phyloP scores from a whole-genome alignment of 2,888 invertebrate genomes.

The Halocaridina rubra region DNA sequence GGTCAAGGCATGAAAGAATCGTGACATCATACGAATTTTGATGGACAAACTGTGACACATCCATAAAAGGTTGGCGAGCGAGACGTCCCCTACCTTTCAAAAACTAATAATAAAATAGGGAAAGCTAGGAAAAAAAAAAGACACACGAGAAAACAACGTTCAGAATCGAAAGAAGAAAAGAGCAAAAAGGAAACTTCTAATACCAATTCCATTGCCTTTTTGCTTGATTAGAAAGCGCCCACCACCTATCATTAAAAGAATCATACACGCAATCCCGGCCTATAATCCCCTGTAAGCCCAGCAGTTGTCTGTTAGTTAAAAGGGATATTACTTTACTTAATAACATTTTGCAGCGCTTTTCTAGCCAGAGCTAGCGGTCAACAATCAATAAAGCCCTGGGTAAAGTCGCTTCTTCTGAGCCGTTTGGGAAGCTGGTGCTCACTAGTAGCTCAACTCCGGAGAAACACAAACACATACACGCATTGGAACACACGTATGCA shows the following conservation, averaged over 20 bases:
- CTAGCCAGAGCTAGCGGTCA: too few species aligned
- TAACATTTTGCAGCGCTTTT: background rate
- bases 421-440: too few species aligned
- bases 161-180: background rate
- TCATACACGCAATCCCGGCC: background rate
- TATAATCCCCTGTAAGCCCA: background rate
- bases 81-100: too few species aligned
- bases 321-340: background rate
- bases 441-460: too few species aligned
- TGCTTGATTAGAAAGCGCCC: background rate
- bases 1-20: too few species aligned
- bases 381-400: too few species aligned
- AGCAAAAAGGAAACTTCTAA: background rate
- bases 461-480: too few species aligned
- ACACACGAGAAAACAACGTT: background rate
- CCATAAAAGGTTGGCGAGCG: too few species aligned
- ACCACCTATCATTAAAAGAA: background rate
- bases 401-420: too few species aligned
- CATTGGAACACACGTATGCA: too few species aligned
- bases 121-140: background rate
- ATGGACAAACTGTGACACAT: background rate
- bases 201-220: background rate
- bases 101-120: background rate
- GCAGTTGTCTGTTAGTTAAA: background rate
- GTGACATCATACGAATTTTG: background rate